Base-by-base conservation (phyloP, 2,888 invertebrate genomes). In the Rugalucina vietnamica region DNA sequence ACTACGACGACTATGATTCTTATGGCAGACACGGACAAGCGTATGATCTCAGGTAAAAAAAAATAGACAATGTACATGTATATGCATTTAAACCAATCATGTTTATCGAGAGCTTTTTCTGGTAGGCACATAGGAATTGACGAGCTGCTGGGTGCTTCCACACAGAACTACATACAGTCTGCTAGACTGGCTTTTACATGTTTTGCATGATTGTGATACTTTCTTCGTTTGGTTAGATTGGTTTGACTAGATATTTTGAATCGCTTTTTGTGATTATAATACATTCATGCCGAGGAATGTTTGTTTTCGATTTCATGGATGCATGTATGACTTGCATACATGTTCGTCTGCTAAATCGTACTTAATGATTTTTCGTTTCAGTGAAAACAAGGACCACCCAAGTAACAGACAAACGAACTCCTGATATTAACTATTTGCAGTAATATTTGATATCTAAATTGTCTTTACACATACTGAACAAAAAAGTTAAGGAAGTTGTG, bases 21-120 rank as follows among this genome's bases (percentile, higher is more conserved):
- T 49, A 39, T 24, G 82, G 74, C 5, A 21, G 49, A 43, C 78
- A 81, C 32, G 79, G 79, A 24, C 49, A 43, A 49, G 82, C 73
- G 14, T 85, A 85, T 75, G 85, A 85, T 74, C 74, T 54, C 29
- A 79, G 82, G 85, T 85, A 80, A 4, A 24, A 50, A 50, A 4
- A 50, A 18, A 43, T 43, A 8, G 43, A 43, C 43, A 43, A 12
- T 43, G 43, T 18, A 43, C 29, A 12, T 14, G 8, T 57, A 29
- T 29, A 14, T 10, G 57, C 27, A 4, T 14, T 12, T n/a, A 12
- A 29, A 29, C 57, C 21, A 27, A 24, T 27, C 8, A 5, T 57
- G 57, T 29, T 57, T 29, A 50, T n/a, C 50, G 18, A 5, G n/a
- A n/a, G 18, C 3, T n/a, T 50, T 50, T n/a, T 10, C 3, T 21